A percentile compares a stretch with the other conserved stretches of the same genome.
Evolutionary conservation across 2,797 vertebrate species (phyloP).

Genomic region (Rhinichthys osculus): DNA sequence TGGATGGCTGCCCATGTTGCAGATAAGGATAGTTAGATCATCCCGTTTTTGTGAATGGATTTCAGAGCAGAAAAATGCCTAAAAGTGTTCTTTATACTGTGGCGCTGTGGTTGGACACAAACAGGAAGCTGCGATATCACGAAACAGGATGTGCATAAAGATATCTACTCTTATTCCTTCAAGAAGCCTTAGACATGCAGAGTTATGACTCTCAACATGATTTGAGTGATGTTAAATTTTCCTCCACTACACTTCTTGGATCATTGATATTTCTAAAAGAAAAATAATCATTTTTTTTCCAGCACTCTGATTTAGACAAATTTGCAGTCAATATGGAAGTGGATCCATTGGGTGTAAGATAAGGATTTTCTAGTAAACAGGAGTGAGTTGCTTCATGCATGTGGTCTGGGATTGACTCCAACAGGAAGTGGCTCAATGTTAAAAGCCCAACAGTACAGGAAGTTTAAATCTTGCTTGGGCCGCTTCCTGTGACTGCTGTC

Average conservation of each 20-base stretch:
- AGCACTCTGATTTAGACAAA: not conserved
- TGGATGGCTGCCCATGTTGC: conserved; percentile 4
- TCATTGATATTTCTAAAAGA: not conserved
- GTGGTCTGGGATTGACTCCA: conserved; percentile 18
- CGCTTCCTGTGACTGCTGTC: conserved; percentile 14
- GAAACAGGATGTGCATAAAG: conserved; percentile 52
- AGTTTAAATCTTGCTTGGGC: conserved; percentile 22
- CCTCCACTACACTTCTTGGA: not conserved
- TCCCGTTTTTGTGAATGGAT: conserved; percentile 47
- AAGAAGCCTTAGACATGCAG: not conserved
- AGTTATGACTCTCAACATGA: not conserved
- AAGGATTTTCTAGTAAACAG: conserved; percentile 14
- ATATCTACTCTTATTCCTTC: conserved; percentile 15
- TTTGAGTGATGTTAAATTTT: not conserved
- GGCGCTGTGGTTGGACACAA: conserved; percentile 43
- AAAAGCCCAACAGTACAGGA: conserved; percentile 31
- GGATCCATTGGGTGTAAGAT: not conserved
- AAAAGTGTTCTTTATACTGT: conserved; percentile 27
- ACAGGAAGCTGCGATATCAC: conserved; percentile 41
- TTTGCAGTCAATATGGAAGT: not conserved
- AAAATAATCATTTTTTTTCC: not conserved
- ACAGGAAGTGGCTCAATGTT: conserved; percentile 38
- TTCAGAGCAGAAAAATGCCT: conserved; percentile 13
- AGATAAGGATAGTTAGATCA: conserved; percentile 41
- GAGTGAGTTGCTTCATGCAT: conserved; percentile 2